Evolutionary conservation across 1,140 invertebrate genomes (phyloP).

Genomic region (Anthonomus grandis): DNA sequence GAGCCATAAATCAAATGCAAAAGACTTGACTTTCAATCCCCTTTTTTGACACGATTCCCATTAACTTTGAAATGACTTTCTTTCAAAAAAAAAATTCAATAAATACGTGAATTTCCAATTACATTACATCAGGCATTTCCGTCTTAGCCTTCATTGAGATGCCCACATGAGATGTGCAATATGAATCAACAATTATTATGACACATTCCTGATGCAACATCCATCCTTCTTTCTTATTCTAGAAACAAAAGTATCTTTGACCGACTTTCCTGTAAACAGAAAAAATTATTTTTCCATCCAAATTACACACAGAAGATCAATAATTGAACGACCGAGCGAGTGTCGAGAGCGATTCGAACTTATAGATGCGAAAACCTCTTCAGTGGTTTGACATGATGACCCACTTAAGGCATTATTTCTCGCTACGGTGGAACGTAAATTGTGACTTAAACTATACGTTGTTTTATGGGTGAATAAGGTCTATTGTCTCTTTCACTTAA

Average conservation of each 20-base stretch:
- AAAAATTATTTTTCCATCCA: constrained; percentile 1
- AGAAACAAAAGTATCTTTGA: background rate
- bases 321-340: background rate
- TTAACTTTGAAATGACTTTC: too few relatives aligned
- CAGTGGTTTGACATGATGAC: constrained; percentile 2
- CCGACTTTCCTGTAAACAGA: background rate
- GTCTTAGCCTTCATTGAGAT: too few relatives aligned
- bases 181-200: too few relatives aligned
- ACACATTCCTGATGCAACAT: too few relatives aligned
- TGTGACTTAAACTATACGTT: background rate
- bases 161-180: too few relatives aligned
- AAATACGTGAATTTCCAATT: too few relatives aligned
- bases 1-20: too few relatives aligned
- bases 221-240: too few relatives aligned
- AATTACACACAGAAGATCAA: background rate
- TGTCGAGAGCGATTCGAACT: background rate
- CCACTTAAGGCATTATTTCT: constrained; percentile 2
- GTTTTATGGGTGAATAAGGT: background rate
- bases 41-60: too few relatives aligned
- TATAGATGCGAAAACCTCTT: background rate
- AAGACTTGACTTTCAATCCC: too few relatives aligned
- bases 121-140: too few relatives aligned
- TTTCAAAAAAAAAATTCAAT: too few relatives aligned
- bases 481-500: background rate
- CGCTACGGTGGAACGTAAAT: background rate